Percentiles rank a stretch among this genome's conserved stretches.
Conservation (phyloP, 2,888 invertebrate genomes). For the Phasia obesa region DNA sequence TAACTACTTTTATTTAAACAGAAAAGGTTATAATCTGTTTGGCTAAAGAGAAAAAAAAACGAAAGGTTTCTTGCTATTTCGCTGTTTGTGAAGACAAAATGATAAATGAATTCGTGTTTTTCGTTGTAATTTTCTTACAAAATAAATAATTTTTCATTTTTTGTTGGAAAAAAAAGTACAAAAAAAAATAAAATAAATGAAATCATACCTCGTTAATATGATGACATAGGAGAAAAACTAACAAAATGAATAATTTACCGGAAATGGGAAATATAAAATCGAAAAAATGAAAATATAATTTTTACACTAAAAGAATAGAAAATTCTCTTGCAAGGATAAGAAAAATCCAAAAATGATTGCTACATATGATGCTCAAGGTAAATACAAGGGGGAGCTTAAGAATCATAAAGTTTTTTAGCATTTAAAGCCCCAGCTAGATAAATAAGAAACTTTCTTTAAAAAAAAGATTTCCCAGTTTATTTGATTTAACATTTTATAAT, state of each 20-base stretch:
- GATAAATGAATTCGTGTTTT: conserved; percentile 59
- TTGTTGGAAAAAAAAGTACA: neutral
- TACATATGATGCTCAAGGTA: conserved; percentile 40
- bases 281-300: neutral
- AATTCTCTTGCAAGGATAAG: neutral
- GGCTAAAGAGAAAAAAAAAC: conserved; percentile 1
- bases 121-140: neutral
- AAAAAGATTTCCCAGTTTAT: neutral
- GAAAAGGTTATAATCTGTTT: conserved; percentile 63
- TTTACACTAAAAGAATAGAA: conserved; percentile 8
- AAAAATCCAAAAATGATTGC: conserved; percentile 54
- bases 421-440: neutral
- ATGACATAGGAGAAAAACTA: conserved; percentile 45
- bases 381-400: neutral
- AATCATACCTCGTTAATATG: conserved; percentile 65
- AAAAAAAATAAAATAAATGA: conserved; percentile 40
- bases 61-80: conserved; percentile 30
- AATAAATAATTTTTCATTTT: conserved; percentile 56
- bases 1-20: neutral
- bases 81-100: conserved; percentile 50
- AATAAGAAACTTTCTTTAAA: neutral
- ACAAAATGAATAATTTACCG: conserved; percentile 46
- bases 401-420: neutral
- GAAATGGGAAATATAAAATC: neutral
- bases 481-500: conserved; percentile 43